Base-by-base conservation (phyloP, 2,797 vertebrate genomes). In the Labroides dimidiatus region DNA sequence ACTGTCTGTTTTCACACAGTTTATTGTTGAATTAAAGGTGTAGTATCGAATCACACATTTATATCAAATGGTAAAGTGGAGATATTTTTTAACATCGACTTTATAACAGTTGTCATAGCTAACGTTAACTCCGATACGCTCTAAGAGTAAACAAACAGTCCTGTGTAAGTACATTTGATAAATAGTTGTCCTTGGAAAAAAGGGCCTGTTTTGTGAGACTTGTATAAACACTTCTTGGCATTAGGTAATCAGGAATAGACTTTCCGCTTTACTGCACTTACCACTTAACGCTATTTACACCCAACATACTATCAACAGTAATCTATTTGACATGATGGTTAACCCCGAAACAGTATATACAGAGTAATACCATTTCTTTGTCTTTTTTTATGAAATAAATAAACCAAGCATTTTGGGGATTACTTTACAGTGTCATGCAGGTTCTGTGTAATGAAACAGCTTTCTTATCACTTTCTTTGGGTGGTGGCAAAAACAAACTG, bases 401-500 rank as follows among this genome's bases (percentile, higher is more conserved):
- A 9, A 33, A 33, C 30, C 8, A 33, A 33, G 30, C 5, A 5
- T 6, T 4, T 33, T 7, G 7, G 30, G 30, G 8, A 33, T 1
- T 4, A 6, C 24, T 27, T 27, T 3, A 33, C 30, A 33, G 6
- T 33, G 30, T 8, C 30, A 33, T 33, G 30, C 8, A 33, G 30
- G 30, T 33, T 33, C 24, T 27, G 24, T 27, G 24, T 33, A 33
- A 33, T 33, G 30, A 33, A 33, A n/a, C 20, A 20, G 12, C 17
- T 45, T 17, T 12, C 9, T 61, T 19, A 45, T 66, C 8, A 24
- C 12, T 72, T 69, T 16, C 42, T 21, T 39, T 48, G 21, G 7
- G 4, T 59, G 2, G 3, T 50, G 1, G 10, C 4, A 1, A 4
- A 20, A 21, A 37, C 4, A 20, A 64, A 41, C 8, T 33, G 3